A percentile compares a stretch with the other conserved stretches of the same genome.
phyloP scores from a whole-genome alignment of 2,113 vertebrate species.

The Daubentonia madagascariensis region DNA sequence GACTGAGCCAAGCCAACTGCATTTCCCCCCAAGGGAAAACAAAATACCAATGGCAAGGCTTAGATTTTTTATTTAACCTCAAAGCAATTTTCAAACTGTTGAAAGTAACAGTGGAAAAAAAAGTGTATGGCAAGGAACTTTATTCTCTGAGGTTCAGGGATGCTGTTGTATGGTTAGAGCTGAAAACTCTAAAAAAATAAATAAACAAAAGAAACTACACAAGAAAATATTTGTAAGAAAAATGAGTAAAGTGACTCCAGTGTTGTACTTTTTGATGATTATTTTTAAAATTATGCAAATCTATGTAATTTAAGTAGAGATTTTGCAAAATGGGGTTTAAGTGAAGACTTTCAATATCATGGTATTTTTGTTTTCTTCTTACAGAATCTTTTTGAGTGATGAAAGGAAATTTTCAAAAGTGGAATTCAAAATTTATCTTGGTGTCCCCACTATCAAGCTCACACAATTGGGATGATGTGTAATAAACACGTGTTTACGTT shows the following conservation, averaged over 20 bases:
- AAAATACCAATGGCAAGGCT: slow-evolving; percentile 44
- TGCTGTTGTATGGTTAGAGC: accelerated
- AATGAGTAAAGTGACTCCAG: neutral
- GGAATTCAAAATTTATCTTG: neutral
- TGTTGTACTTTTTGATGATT: neutral
- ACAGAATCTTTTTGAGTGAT: neutral
- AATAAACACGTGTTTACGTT: neutral
- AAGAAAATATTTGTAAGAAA: neutral
- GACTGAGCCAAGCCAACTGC: slow-evolving; percentile 26
- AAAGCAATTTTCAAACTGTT: slow-evolving; percentile 4
- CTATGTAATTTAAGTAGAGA: neutral
- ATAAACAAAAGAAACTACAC: neutral
- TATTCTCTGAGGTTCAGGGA: neutral
- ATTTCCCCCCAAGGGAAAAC: slow-evolving; percentile 25
- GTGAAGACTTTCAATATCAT: neutral
- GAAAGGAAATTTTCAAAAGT: neutral
- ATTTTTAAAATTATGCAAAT: neutral
- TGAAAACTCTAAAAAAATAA: neutral
- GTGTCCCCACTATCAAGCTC: neutral
- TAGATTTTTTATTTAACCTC: slow-evolving; percentile 27
- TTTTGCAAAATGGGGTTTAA: neutral
- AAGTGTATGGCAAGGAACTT: neutral
- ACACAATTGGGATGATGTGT: accelerated
- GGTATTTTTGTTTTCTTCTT: neutral
- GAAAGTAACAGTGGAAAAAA: neutral